A percentile compares a stretch with the other conserved stretches of the same genome.
Evolutionary conservation across 2,888 invertebrate species (phyloP).

Genomic region (Leucania comma): DNA sequence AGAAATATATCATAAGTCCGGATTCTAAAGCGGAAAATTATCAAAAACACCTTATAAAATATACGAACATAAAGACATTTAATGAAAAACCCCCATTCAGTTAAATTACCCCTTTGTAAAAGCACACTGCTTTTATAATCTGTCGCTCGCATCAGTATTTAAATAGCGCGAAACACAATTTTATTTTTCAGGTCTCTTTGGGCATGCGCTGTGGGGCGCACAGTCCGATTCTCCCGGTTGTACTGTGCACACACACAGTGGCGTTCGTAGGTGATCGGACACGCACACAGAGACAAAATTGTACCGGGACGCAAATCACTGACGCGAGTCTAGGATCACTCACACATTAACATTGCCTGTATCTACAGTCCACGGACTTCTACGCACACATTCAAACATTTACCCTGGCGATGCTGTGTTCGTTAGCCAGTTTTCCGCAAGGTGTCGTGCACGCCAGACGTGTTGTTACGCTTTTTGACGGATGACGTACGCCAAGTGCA

Average conservation of each 20-base stretch:
- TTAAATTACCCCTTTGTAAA: constrained; percentile 69
- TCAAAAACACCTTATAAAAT: constrained; percentile 61
- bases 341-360: constrained; percentile 70
- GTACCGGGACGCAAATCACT: constrained; percentile 76
- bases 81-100: constrained; percentile 66
- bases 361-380: constrained; percentile 64
- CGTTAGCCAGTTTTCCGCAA: constrained; percentile 77
- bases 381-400: constrained; percentile 75
- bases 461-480: constrained; percentile 42
- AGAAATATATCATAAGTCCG: constrained; percentile 30
- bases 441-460: constrained; percentile 63
- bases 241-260: constrained; percentile 74
- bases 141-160: constrained; percentile 76
- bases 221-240: constrained; percentile 73
- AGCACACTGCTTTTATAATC: constrained; percentile 72
- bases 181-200: constrained; percentile 74
- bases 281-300: constrained; percentile 71
- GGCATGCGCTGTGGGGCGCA: constrained; percentile 76
- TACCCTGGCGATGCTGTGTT: constrained; percentile 82
- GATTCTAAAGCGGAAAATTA: constrained; percentile 42
- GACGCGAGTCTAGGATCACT: constrained; percentile 75
- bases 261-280: constrained; percentile 76
- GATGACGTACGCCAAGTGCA: constrained; percentile 57
- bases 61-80: constrained; percentile 57
- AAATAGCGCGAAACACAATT: constrained; percentile 81